Evolutionary conservation across 2,888 invertebrate species (phyloP).

Genomic region (Teinopalpus imperialis): DNA sequence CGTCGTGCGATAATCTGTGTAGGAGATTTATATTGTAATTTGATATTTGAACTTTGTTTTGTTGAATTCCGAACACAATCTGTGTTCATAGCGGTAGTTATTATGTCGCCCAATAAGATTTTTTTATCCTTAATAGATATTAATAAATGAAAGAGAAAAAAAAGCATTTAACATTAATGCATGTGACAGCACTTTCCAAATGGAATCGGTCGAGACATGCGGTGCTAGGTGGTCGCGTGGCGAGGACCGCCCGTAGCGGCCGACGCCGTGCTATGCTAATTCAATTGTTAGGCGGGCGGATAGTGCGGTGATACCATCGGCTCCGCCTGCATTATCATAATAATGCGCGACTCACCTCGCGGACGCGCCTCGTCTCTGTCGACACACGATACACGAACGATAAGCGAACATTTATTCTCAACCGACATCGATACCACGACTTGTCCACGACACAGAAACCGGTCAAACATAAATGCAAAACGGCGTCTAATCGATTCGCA

Average conservation of each 20-base stretch:
- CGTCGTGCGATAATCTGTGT: too few relatives aligned
- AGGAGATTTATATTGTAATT: too few relatives aligned
- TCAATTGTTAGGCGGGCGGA: slow-evolving; percentile 75
- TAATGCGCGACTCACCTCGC: slow-evolving; percentile 74
- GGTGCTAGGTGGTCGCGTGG: slow-evolving; percentile 69
- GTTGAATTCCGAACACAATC: too few relatives aligned
- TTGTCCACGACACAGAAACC: slow-evolving; percentile 1
- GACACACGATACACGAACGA: slow-evolving; percentile 48
- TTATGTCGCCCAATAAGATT: too few relatives aligned
- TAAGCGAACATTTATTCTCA: slow-evolving; percentile 29
- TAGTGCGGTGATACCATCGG: slow-evolving; percentile 67
- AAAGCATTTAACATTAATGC: slow-evolving; percentile 30
- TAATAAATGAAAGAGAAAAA: too few relatives aligned
- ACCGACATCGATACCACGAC: slow-evolving; percentile 25
- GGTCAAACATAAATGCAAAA: slow-evolving; percentile 31
- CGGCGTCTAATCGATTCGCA: slow-evolving; percentile 66
- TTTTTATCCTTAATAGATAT: too few relatives aligned
- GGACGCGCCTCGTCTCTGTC: slow-evolving; percentile 51
- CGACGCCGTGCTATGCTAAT: slow-evolving; percentile 74
- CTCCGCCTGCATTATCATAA: slow-evolving; percentile 77
- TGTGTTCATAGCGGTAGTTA: too few relatives aligned
- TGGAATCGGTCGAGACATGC: slow-evolving; percentile 37
- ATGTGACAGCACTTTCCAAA: slow-evolving; percentile 39
- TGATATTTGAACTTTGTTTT: too few relatives aligned
- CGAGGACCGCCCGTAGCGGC: slow-evolving; percentile 72